Evolutionary conservation across 2,888 invertebrate genomes (phyloP), one percentile per base, ranked within the genome.

Genomic region (Willowsia nigromaculata): DNA sequence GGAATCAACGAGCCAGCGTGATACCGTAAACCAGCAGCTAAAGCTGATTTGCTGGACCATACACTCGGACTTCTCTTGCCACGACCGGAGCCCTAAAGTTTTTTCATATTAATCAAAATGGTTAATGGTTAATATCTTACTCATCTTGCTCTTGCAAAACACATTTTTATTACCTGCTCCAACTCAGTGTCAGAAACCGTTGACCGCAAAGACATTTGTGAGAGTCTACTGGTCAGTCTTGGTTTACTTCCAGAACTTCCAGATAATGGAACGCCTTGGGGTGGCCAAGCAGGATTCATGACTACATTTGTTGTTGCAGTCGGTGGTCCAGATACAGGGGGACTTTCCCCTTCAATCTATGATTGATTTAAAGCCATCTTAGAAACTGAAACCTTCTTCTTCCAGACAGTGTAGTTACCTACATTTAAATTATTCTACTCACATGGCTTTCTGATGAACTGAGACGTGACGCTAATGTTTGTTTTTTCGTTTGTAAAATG

Each of bases 111-210:
- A 6, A 37, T 30, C 6, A 62, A 5, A 62, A 18, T 2, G 15
- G 33, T 13, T 37, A 62, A 37, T 15, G 40, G 18, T 33, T 11
- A 25, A 27, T 27, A 62, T 27, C 7, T 62, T 3, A 68, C 3
- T n/a, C 33, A n/a, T 50, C 0, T 50, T 4, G 4, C 18, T 50
- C 13, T 25, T n/a, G 6, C 7, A 22, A 56, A 22, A 4, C 25
- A 7, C 11, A 22, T 56, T 56, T 50, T 76, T 1, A 22, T 40
- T 94, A 96, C 96, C 94, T 97, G 96, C 94, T 97, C 97, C 94
- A 97, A 97, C 95, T 98, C 98, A 93, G 98, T 98, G 94, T 98
- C 98, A 93, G 98, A 98, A 93, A 98, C 97, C 93, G 98, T 97
- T 93, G 98, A 97, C 94, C 98, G 96, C 95, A 97, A 96, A 68